Evolutionary conservation across 2,113 vertebrate species (phyloP), one percentile per base, ranked within the genome.

Genomic region (Oncorhynchus nerka): DNA sequence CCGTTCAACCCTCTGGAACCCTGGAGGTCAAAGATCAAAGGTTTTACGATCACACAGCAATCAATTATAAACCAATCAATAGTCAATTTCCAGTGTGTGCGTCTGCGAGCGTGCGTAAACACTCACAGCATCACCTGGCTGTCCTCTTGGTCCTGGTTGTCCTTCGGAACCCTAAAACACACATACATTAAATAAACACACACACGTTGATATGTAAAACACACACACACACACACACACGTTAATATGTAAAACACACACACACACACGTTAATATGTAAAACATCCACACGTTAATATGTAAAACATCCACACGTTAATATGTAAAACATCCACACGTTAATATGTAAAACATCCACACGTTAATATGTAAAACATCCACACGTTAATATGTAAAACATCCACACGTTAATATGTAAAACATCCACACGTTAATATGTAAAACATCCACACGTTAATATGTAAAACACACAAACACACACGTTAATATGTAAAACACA

Each of bases 1-100:
- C 96, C 96, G 0, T 89, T 89, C 67, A 95, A 75, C 57, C 96
- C 96, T 83, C 95, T 92, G 28, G 89, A 70, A 5, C 96, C 96
- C 93, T 93, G 76, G 19, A 1, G 79, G 28, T 81, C 28, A 30
- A 9, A 22, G 16, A 45, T 59, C 22, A 24, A 24, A 64, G 15
- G 49, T 12, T 12, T 4, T 74, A 70, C 32, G 64, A 75, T 30
- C 26, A 28, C 67, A 30, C 57, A 67, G 28, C 22, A 70, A 45
- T 45, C 30, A 61, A 12, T 4, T 3, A 68, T 28, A 69, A 69
- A 67, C 24, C 65, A 39, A 49, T 75, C 70, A 51, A 3, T 61
- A 12, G 28, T 9, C 2, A 5, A 62, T 48, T 55, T 0, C 13
- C 55, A 45, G 71, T 19, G 12, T 34, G 16, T 49, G 1, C 45